Evolutionary conservation across 2,888 invertebrate genomes (phyloP).

Genomic region (Entomobrya proxima): DNA sequence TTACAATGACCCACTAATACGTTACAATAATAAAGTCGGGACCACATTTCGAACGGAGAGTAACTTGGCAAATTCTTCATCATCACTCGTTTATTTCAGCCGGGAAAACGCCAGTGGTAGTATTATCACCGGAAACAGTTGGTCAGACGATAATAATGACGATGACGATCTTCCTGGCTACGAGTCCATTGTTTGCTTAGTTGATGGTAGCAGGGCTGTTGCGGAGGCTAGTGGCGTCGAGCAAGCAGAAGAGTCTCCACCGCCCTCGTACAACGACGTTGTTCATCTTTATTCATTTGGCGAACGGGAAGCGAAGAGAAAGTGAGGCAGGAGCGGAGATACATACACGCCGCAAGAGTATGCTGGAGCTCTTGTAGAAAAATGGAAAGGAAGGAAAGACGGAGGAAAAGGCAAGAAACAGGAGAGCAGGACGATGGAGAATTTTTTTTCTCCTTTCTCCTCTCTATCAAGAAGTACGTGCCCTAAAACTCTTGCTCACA

Average conservation of each 20-base stretch:
- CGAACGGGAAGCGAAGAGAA: constrained; percentile 38
- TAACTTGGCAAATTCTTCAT: constrained; percentile 27
- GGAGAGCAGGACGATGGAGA: neutral
- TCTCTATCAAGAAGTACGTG: neutral
- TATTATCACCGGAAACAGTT: constrained; percentile 56
- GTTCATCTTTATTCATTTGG: constrained; percentile 64
- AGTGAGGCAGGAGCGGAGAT: constrained; percentile 31
- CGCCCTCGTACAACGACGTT: constrained; percentile 64
- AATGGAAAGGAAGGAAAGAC: constrained; percentile 32
- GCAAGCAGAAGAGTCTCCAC: constrained; percentile 56
- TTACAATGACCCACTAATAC: neutral
- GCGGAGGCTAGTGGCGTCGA: neutral
- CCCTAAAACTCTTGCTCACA: neutral
- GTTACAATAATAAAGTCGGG: constrained; percentile 8
- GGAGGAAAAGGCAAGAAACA: neutral
- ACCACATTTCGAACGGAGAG: constrained; percentile 34
- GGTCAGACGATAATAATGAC: constrained; percentile 49
- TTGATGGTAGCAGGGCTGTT: constrained; percentile 14
- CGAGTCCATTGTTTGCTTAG: constrained; percentile 57
- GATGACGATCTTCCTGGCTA: constrained; percentile 63
- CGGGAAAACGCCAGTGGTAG: constrained; percentile 4
- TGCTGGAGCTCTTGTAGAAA: constrained; percentile 48
- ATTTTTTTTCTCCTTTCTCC: neutral
- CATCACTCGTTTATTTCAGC: constrained; percentile 54
- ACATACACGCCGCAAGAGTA: constrained; percentile 39